Percentiles rank a stretch among this genome's conserved stretches.
Evolutionary conservation across 2,113 vertebrate species (phyloP).

Genomic region (Alaudala cheleensis): DNA sequence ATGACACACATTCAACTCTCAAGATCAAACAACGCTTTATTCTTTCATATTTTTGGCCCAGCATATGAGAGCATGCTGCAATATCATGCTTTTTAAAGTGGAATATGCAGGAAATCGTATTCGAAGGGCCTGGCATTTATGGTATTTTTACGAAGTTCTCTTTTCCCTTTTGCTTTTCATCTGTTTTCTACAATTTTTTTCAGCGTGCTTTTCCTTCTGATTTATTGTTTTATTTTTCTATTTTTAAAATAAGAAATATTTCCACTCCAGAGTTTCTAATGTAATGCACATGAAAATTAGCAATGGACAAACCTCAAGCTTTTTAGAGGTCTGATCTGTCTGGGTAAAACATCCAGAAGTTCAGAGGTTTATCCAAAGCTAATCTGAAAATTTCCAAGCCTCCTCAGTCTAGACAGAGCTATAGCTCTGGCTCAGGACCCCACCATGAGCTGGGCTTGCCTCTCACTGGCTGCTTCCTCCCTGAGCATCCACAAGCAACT

Average conservation of each 20-base stretch:
- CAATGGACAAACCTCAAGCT: conserved; percentile 60
- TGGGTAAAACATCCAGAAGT: conserved; percentile 9
- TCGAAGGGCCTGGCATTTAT: conserved; percentile 69
- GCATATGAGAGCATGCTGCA: conserved; percentile 9
- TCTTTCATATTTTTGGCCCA: conserved; percentile 48
- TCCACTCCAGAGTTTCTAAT: conserved; percentile 67
- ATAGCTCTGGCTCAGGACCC: not conserved
- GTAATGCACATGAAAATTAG: conserved; percentile 69
- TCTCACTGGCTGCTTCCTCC: not conserved
- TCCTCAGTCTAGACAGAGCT: not conserved
- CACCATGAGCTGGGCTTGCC: not conserved
- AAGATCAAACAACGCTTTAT: conserved; percentile 57
- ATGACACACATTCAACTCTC: conserved; percentile 49
- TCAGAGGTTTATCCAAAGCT: conserved; percentile 58
- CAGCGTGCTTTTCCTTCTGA: conserved; percentile 66
- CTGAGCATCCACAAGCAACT: not conserved
- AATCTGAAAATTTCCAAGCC: conserved; percentile 41
- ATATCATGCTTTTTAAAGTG: conserved; percentile 15
- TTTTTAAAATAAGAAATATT: conserved; percentile 78
- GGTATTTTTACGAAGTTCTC: conserved; percentile 71
- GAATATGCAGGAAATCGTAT: conserved; percentile 68
- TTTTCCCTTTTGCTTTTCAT: conserved; percentile 72
- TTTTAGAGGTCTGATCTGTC: conserved; percentile 36
- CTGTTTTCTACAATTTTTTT: conserved; percentile 70
- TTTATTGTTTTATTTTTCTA: conserved; percentile 77